Base-by-base conservation (phyloP, 2,888 invertebrate genomes). In the Parnassius glacialis region DNA sequence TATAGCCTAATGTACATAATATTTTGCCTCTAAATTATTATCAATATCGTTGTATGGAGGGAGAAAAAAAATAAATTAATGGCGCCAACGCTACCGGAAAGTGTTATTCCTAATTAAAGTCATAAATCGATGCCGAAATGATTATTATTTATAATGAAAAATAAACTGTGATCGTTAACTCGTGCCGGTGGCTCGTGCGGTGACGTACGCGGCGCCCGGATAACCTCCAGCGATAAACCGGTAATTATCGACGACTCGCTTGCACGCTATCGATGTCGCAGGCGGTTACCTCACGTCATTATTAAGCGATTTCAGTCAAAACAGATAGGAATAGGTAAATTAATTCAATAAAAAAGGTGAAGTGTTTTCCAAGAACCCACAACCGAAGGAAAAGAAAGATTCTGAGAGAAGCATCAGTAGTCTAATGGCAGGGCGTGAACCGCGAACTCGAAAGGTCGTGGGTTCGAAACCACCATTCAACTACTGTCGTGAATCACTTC, bases 131-230 rank as follows among this genome's bases (percentile, higher is more conserved):
- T 52, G 64, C 62, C 64, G 62, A 62, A 72, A 70, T 59, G 62
- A 61, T 68, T 68, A 67, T 70, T 67, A 64, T 67, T 68, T 69
- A 69, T 70, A 66, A 67, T 61, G 67, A 16, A 70, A 34, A 69
- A 57, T 48, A 53, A 59, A 52, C 47, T 55, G 62, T 47, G 57
- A 64, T 60, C 57, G 52, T 63, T 59, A 59, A 63, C 63, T 59
- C 63, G 63, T 66, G 66, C 69, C 65, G 56, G 65, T 73, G 79
- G 78, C 79, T 75, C 80, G 78, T 78, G 80, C 80, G 69, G 63
- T 69, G 73, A 68, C 74, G 74, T 67, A 66, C 65, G 67, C 41
- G 55, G 12, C 47, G 43, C 41, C 16, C 60, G 60, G 66, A 67
- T 64, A 66, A 68, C 67, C 68, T 62, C 59, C 12, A 57, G 53